Percentiles rank a stretch among this genome's conserved stretches.
These are phyloP conservation scores for Microchrysa polita DNA, from an alignment of 2,888 invertebrate genomes.

Conservation along the genomic window DNA sequence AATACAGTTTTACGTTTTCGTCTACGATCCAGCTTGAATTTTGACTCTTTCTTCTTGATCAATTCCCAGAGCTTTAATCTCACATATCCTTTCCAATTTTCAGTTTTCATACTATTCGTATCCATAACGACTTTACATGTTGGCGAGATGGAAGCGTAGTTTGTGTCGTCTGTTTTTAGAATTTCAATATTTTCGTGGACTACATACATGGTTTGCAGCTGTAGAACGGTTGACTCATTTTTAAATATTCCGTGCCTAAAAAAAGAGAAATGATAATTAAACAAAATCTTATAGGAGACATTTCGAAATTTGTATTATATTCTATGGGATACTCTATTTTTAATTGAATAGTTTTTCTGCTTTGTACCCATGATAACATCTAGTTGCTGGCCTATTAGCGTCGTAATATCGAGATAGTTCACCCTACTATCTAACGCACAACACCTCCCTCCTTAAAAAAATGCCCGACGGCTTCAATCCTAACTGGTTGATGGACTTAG, in stretches of 20 bases:
- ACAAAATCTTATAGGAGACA: background rate
- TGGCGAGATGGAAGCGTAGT: conserved; percentile 64
- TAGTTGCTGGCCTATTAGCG: too few relatives aligned
- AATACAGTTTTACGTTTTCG: conserved; percentile 19
- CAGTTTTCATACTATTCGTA: conserved; percentile 54
- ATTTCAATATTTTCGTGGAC: conserved; percentile 80
- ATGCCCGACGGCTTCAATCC: too few relatives aligned
- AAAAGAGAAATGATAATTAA: conserved; percentile 7
- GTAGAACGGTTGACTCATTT: conserved; percentile 67
- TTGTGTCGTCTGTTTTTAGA: conserved; percentile 70
- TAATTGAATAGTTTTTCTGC: too few relatives aligned
- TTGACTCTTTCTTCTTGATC: conserved; percentile 25
- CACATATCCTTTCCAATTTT: conserved; percentile 44
- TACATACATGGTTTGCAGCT: conserved; percentile 73
- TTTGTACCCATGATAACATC: too few relatives aligned
- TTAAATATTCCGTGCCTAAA: conserved; percentile 63
- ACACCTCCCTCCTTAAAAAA: too few relatives aligned
- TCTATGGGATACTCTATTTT: too few relatives aligned
- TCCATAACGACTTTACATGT: conserved; percentile 73
- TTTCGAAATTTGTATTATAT: too few relatives aligned
- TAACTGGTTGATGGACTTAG: too few relatives aligned
- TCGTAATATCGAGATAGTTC: too few relatives aligned
- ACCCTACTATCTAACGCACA: too few relatives aligned
- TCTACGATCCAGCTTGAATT: background rate
- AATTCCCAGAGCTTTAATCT: conserved; percentile 42